A percentile compares a stretch with the other conserved stretches of the same genome.
Conservation (phyloP, 2,113 vertebrate genomes). For the Rousettus leschenaultii region DNA sequence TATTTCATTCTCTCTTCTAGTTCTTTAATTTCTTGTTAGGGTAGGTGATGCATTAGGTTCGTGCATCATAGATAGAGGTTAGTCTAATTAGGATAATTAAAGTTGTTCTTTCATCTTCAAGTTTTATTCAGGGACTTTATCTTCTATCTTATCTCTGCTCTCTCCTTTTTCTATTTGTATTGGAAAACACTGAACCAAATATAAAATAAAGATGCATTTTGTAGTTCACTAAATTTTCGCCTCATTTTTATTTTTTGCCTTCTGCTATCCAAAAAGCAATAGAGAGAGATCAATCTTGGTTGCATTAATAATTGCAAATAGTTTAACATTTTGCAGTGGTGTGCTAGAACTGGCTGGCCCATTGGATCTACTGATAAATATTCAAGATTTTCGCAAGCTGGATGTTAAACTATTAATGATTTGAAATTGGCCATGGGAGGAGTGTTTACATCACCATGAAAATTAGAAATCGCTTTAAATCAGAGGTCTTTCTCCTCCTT, state of each 20-base stretch:
- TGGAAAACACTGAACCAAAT: background rate
- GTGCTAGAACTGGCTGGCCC: background rate
- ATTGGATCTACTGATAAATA: background rate
- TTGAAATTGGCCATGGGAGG: background rate
- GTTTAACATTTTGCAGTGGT: background rate
- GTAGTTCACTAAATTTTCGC: background rate
- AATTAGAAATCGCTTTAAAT: background rate
- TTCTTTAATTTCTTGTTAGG: constrained; percentile 44
- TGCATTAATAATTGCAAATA: background rate
- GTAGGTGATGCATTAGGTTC: constrained; percentile 24
- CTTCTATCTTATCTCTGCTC: background rate
- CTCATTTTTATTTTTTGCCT: constrained; percentile 26
- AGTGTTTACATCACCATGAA: background rate
- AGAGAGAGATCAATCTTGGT: background rate
- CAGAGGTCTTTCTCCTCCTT: background rate
- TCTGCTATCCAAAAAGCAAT: background rate
- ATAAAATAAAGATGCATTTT: background rate
- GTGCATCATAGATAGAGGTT: background rate
- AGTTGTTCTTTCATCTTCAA: constrained; percentile 3
- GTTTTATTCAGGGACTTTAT: background rate
- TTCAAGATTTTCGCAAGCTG: background rate
- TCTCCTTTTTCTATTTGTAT: background rate
- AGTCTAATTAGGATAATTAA: constrained; percentile 39
- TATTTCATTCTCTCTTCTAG: constrained; percentile 30
- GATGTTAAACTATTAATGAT: background rate